These are phyloP conservation scores for Torymus texanus DNA, from an alignment of 2,888 invertebrate genomes.

Conservation along the genomic window DNA sequence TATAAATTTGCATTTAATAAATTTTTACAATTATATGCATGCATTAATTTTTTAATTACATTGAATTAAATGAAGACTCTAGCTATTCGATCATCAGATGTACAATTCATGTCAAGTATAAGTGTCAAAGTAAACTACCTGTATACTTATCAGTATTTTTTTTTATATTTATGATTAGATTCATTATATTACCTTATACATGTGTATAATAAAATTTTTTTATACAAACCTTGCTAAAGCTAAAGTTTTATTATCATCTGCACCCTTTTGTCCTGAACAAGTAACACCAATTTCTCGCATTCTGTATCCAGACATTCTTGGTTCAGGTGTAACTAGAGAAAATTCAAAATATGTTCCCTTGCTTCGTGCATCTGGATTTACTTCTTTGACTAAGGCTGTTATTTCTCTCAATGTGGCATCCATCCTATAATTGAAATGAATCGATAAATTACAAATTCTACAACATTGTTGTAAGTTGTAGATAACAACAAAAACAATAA, in stretches of 20 bases:
- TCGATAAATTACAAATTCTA: too few relatives aligned
- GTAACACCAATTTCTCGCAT: slow-evolving; percentile 97
- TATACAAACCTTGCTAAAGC: slow-evolving; percentile 79
- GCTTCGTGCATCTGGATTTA: slow-evolving; percentile 95
- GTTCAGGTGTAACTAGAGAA: slow-evolving; percentile 90
- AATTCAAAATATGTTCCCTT: slow-evolving; percentile 99
- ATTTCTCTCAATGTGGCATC: slow-evolving; percentile 97
- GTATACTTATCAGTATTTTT: too few relatives aligned
- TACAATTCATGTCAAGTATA: too few relatives aligned
- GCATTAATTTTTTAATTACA: too few relatives aligned
- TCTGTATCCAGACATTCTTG: slow-evolving; percentile 86
- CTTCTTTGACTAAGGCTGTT: slow-evolving; percentile 97
- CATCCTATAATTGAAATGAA: slow-evolving; percentile 75
- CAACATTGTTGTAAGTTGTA: too few relatives aligned
- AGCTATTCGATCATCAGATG: too few relatives aligned
- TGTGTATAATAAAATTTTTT: background rate
- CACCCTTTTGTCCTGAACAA: slow-evolving; percentile 92
- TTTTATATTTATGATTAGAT: too few relatives aligned
- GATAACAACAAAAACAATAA: background rate
- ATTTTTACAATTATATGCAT: too few relatives aligned
- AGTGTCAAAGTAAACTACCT: too few relatives aligned
- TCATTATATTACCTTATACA: too few relatives aligned
- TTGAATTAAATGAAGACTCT: too few relatives aligned
- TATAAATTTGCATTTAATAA: too few relatives aligned
- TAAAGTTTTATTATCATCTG: slow-evolving; percentile 95